phyloP scores from a whole-genome alignment of 2,113 vertebrate genomes.

The Odontophorus gujanensis region DNA sequence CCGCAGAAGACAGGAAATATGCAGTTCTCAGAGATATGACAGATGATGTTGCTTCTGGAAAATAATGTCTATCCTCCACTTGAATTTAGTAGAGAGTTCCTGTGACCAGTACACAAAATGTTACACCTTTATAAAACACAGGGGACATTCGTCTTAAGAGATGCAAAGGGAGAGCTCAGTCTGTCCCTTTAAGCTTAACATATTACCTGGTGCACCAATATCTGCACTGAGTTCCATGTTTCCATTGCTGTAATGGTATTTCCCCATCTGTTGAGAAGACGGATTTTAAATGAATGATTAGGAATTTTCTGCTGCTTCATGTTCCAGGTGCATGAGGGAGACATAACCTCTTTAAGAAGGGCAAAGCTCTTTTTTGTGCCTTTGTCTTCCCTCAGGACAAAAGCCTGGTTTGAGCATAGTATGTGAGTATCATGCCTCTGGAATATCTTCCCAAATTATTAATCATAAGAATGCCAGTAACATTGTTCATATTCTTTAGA shows the following conservation, averaged over 20 bases:
- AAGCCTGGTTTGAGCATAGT: not conserved
- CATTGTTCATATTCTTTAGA: not conserved
- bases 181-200: not conserved
- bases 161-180: not conserved
- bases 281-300: not conserved
- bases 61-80: not conserved
- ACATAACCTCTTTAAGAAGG: not conserved
- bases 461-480: not conserved
- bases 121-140: not conserved
- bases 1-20: not conserved
- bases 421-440: not conserved
- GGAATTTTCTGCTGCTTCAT: not conserved
- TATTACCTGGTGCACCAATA: not conserved
- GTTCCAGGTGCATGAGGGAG: not conserved
- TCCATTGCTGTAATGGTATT: not conserved
- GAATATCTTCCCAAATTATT: not conserved
- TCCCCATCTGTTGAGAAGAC: not conserved
- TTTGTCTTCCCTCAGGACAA: not conserved
- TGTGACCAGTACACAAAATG: rapidly evolving
- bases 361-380: not conserved
- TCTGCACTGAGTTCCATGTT: not conserved
- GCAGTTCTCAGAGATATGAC: not conserved
- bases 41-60: not conserved
- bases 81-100: not conserved
- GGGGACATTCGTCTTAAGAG: not conserved